Evolutionary conservation across 2,797 vertebrate genomes (phyloP).

Genomic region (Ceryle rudis): DNA sequence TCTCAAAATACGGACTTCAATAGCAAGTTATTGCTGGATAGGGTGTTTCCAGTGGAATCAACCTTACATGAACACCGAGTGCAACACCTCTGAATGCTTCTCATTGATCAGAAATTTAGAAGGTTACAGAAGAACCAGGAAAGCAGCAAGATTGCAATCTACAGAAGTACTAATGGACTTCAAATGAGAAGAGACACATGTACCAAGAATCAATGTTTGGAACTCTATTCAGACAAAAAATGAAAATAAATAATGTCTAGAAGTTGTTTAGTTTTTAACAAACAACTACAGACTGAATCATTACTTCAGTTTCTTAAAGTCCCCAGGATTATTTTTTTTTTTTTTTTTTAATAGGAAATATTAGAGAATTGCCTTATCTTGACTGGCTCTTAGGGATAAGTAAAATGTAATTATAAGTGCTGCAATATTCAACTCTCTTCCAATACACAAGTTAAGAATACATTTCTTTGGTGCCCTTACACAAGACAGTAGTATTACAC

Average conservation of each 20-base stretch:
- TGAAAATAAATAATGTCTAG: not conserved
- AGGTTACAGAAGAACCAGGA: not conserved
- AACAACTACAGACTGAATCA: not conserved
- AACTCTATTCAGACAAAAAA: not conserved
- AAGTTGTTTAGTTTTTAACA: not conserved
- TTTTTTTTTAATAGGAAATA: not conserved
- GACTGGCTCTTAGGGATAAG: not conserved
- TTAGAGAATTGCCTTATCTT: not conserved
- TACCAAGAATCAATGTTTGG: not conserved
- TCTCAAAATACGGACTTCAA: not conserved
- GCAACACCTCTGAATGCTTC: not conserved
- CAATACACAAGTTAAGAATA: not conserved
- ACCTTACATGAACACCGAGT: not conserved
- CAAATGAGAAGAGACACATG: not conserved
- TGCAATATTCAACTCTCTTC: not conserved
- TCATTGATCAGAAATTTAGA: not conserved
- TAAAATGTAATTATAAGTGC: not conserved
- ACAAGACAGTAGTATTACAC: not conserved
- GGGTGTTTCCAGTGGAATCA: not conserved
- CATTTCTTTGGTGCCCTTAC: not conserved
- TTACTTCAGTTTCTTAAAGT: not conserved
- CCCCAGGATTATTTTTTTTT: not conserved
- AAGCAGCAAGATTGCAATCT: not conserved
- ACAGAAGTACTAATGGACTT: not conserved
- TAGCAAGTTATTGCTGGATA: not conserved